Base-by-base conservation (phyloP, 2,888 invertebrate genomes). In the Caenorhabditis sp. region DNA sequence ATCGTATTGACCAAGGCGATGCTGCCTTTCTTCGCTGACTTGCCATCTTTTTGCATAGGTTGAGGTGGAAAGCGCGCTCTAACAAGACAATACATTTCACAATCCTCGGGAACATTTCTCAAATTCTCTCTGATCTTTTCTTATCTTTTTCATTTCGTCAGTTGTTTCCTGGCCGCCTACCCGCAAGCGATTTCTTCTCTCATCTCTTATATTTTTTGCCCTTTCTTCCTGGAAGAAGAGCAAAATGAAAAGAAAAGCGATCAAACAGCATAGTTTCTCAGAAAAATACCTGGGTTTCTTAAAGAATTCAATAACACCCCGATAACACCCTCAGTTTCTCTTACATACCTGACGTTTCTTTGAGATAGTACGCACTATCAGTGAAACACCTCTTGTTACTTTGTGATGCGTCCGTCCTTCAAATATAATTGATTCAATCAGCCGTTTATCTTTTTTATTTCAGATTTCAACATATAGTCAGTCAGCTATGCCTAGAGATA, bases 401-500 rank as follows among this genome's bases (percentile, higher is more conserved):
- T 13, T 18, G 5, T 32, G 20, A 35, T 32, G 56, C 20, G 56
- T 35, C 26, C 28, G 28, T 61, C 61, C 37, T 28, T 37, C 40
- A 26, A 47, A 50, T 50, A 26, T n/a, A 32, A 28, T 56, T 68
- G 32, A 65, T 53, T 53, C 8, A 28, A 18, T 56, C 35, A 53
- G 2, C 53, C 11, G 20, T 50, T 18, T 24, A n/a, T 53, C 26
- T 24, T 53, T 6, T 51, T 76, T n/a, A n/a, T n/a, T 79, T 51
- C 65, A 71, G 70, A 51, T 51, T 67, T 56, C 51, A 28, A 3
- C 58, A 15, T 79, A n/a, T n/a, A n/a, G n/a, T n/a, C n/a, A 67
- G 51, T 35, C 69, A 55, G 28, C 15, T 11, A 82, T 82, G 82
- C 60, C 76, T 61, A 78, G 78, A 74, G 82, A 82, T 79, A 68